These are phyloP conservation scores for Orussus abietinus DNA, from an alignment of 1,140 invertebrate species.

Conservation along the genomic window DNA sequence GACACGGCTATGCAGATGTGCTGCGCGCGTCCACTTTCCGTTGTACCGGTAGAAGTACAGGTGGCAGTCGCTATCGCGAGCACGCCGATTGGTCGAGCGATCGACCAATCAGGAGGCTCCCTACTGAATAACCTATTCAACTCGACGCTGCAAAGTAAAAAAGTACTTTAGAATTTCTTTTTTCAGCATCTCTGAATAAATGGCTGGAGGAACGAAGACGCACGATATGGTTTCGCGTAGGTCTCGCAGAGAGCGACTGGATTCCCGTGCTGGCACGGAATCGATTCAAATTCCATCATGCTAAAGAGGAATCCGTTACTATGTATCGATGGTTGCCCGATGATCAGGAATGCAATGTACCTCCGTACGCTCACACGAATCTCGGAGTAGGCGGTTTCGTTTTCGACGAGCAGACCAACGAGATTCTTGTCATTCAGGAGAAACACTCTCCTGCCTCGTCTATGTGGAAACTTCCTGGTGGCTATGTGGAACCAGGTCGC, in stretches of 20 bases:
- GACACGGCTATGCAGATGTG: too few species aligned
- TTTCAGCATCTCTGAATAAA: conserved; percentile 65
- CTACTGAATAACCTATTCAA: conserved; percentile 5
- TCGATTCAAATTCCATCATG: conserved; percentile 86
- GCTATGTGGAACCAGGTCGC: conserved; percentile 80
- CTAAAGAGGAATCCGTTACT: conserved; percentile 71
- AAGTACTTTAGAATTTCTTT: conserved; percentile 8
- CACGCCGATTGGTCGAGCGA: neutral
- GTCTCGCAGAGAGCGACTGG: conserved; percentile 66
- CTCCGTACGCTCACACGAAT: conserved; percentile 80
- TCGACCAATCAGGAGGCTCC: neutral
- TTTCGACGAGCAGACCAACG: conserved; percentile 64
- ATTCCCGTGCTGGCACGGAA: conserved; percentile 73
- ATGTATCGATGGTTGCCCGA: conserved; percentile 76
- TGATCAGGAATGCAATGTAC: conserved; percentile 65
- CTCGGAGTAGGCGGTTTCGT: conserved; percentile 85
- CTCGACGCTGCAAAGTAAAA: too few species aligned
- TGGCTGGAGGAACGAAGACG: conserved; percentile 67
- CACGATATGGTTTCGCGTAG: conserved; percentile 80
- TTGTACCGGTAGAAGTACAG: conserved; percentile 1
- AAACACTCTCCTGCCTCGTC: conserved; percentile 40
- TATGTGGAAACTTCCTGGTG: conserved; percentile 89
- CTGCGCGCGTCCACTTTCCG: neutral
- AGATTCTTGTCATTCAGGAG: conserved; percentile 79
- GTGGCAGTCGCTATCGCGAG: neutral